Evolutionary conservation across 2,797 vertebrate species (phyloP), one percentile per base, ranked within the genome.

Genomic region (Pachyuromys duprasi): DNA sequence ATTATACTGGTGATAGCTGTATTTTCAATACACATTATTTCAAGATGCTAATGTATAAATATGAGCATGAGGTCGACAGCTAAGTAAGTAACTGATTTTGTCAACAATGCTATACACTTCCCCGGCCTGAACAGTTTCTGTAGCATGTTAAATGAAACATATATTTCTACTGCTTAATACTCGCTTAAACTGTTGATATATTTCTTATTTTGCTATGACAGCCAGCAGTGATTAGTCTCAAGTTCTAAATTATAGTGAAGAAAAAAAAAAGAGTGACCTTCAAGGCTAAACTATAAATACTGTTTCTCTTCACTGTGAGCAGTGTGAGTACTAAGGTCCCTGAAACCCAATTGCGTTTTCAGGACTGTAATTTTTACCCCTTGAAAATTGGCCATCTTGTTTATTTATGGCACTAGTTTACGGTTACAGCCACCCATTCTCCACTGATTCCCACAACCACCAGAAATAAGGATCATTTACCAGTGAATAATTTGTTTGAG

Each of bases 361-460:
- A 95, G 33, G 42, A 55, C 82, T 95, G 95, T 98, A 97, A 97
- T 98, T 98, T 98, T 98, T 95, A 88, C 95, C 93, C 17, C 96
- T 97, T 98, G 97, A 98, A 97, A 98, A 97, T 95, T 82, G 87
- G 96, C 98, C 96, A 97, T 98, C 96, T 97, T 72, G 75, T 97
- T 98, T 98, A 98, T 96, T 98, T 98, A 98, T 98, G 96, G 83
- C 76, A 36, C 62, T 96, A 96, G 96, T 96, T 97, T 96, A 94
- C 28, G 20, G 63, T 97, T 93, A 95, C 97, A 97, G 95, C 94
- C 92, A 92, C 97, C 96, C 94, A 80, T 94, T 98, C 96, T 89
- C 89, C 63, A 89, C 80, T 8, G 7, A 9, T 98, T 97, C 97
- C 92, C 95, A 97, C 86, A 97, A 97, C 93, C 65, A 33, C 90